Conservation (phyloP, 1,140 invertebrate species). For the Hormaphis cornu region DNA sequence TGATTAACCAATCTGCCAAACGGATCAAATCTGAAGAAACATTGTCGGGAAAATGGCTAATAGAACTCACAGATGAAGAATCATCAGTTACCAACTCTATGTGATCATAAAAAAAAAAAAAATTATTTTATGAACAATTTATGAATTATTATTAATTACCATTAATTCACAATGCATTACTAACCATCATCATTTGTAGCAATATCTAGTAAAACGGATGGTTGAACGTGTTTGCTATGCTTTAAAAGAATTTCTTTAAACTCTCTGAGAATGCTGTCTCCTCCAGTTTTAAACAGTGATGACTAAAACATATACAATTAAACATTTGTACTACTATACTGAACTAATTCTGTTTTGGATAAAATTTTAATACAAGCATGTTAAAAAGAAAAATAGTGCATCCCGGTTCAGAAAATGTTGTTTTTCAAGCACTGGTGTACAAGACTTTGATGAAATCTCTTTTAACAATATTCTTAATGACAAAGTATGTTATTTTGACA, state of each 20-base stretch:
- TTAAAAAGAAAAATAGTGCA: no score
- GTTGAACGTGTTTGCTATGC: constrained; percentile 75
- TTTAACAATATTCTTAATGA: no score
- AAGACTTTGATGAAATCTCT: no score
- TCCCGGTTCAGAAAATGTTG: no score
- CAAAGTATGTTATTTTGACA: no score
- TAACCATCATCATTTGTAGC: constrained; percentile 69
- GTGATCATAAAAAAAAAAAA: constrained; percentile 18
- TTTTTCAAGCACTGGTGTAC: no score
- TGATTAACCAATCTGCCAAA: constrained; percentile 74
- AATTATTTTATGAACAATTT: constrained; percentile 2
- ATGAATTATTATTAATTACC: not conserved
- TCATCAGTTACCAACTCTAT: constrained; percentile 44
- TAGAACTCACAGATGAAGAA: constrained; percentile 44
- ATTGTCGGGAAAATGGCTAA: constrained; percentile 53
- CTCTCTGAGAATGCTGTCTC: constrained; percentile 67
- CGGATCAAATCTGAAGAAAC: constrained; percentile 60
- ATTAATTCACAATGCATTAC: constrained; percentile 2
- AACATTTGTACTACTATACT: no score
- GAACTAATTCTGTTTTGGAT: no score
- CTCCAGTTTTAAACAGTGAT: constrained; percentile 61
- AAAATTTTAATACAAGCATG: no score
- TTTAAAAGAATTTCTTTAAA: constrained; percentile 77
- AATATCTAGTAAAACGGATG: constrained; percentile 74
- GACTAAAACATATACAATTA: constrained; percentile 47